Percentiles rank a stretch among this genome's conserved stretches.
phyloP scores from a whole-genome alignment of 2,797 vertebrate species.

The Nothura maculosa region DNA sequence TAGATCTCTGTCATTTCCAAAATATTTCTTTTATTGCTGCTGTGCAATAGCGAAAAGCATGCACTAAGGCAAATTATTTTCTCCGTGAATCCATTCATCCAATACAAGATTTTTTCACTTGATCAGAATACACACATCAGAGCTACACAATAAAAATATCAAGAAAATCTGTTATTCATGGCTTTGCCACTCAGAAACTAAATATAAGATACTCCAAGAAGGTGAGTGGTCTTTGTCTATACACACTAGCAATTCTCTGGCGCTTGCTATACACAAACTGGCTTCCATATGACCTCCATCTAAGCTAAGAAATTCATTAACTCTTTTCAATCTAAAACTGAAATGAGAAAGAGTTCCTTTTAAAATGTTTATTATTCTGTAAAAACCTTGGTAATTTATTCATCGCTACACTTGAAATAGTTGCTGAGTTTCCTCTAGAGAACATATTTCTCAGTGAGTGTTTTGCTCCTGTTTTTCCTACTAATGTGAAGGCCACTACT shows the following conservation, averaged over 20 bases:
- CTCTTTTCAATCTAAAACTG: constrained; percentile 13
- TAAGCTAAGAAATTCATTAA: constrained; percentile 38
- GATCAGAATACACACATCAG: not conserved
- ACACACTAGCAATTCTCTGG: not conserved
- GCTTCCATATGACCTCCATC: constrained; percentile 3
- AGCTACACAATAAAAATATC: not conserved
- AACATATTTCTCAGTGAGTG: not conserved
- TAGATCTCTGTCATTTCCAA: not conserved
- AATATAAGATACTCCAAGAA: not conserved
- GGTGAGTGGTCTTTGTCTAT: not conserved
- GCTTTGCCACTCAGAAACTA: not conserved
- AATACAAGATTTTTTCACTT: not conserved
- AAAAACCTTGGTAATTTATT: not conserved
- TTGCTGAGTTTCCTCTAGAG: constrained; percentile 16
- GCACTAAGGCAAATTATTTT: not conserved
- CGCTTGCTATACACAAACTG: not conserved
- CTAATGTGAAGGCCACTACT: constrained; percentile 2
- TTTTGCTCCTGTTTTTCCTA: constrained; percentile 22
- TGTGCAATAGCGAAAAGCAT: not conserved
- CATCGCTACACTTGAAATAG: not conserved
- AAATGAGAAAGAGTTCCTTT: constrained; percentile 21
- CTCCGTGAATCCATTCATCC: not conserved
- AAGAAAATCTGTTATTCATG: not conserved
- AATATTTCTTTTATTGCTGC: not conserved
- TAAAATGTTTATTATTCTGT: not conserved